Percentiles rank a stretch among this genome's conserved stretches.
Conservation (phyloP, 2,797 vertebrate genomes). For the Phalloptychus januarius region DNA sequence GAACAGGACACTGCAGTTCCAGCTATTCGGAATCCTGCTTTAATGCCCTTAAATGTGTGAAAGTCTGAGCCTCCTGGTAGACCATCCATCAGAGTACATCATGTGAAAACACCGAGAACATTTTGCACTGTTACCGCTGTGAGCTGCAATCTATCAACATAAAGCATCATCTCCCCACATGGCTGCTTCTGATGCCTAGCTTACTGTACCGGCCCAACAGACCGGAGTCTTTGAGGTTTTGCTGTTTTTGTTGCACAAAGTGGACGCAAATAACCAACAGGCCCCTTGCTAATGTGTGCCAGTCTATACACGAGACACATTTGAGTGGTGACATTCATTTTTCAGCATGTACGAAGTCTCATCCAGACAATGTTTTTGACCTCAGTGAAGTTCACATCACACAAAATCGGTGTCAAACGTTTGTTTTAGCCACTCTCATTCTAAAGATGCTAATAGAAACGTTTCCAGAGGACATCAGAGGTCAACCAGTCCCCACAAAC, state of each 20-base stretch:
- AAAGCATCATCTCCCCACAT: slow-evolving; percentile 30
- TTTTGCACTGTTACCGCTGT: slow-evolving; percentile 32
- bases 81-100: slow-evolving; percentile 28
- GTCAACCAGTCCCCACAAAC: too few species aligned
- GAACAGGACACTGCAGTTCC: slow-evolving; percentile 12
- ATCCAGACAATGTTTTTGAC: neutral
- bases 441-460: too few species aligned
- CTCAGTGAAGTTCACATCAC: too few species aligned
- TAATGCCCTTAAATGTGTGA: slow-evolving; percentile 24
- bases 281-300: slow-evolving; percentile 19
- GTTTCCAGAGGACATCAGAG: too few species aligned
- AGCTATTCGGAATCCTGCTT: slow-evolving; percentile 22
- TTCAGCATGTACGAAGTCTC: slow-evolving; percentile 21
- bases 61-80: slow-evolving; percentile 29
- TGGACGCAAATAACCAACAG: slow-evolving; percentile 17
- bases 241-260: slow-evolving; percentile 21
- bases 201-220: slow-evolving; percentile 23
- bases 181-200: slow-evolving; percentile 33
- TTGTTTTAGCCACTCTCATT: too few species aligned
- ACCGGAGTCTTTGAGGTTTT: slow-evolving; percentile 26
- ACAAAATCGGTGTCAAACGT: too few species aligned
- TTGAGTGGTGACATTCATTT: slow-evolving; percentile 27
- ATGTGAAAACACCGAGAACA: slow-evolving; percentile 39
- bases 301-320: slow-evolving; percentile 24
- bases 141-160: slow-evolving; percentile 40